These are phyloP conservation scores for Garra rufa DNA, from an alignment of 2,113 vertebrate genomes.

Conservation along the genomic window DNA sequence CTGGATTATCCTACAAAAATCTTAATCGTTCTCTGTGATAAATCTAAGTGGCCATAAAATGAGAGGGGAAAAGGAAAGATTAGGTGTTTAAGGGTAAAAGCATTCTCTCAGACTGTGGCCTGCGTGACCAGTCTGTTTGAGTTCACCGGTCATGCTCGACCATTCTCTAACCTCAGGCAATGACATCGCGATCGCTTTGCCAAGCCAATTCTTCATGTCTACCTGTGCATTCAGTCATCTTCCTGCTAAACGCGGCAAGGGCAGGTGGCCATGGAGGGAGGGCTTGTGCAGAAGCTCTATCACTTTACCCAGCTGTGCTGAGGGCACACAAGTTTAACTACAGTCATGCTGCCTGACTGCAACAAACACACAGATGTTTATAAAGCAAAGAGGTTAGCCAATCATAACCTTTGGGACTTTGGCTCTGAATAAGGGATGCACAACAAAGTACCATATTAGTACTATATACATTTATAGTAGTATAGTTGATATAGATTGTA, in stretches of 20 bases:
- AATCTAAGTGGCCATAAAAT: slow-evolving; percentile 23
- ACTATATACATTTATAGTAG: too few relatives aligned
- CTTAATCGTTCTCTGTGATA: slow-evolving; percentile 12
- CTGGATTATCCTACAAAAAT: slow-evolving; percentile 26
- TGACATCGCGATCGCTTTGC: not conserved
- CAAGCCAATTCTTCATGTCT: slow-evolving; percentile 3
- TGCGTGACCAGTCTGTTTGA: not conserved
- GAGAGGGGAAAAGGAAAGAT: slow-evolving; percentile 1
- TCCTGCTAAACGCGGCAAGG: not conserved
- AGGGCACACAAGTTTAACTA: slow-evolving; percentile 7
- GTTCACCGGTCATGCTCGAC: not conserved
- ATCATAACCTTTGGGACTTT: not conserved
- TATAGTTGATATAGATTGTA: not conserved
- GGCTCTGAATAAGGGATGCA: not conserved
- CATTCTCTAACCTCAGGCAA: slow-evolving; percentile 12
- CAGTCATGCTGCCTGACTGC: not conserved
- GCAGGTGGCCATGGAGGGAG: not conserved
- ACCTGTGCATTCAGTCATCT: slow-evolving; percentile 13
- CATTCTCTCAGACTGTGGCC: not conserved
- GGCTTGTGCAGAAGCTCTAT: slow-evolving; percentile 8
- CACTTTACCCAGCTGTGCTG: slow-evolving; percentile 10
- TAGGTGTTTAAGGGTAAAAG: not conserved
- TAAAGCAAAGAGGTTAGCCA: slow-evolving; percentile 19
- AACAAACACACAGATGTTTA: not conserved
- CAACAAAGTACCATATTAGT: not conserved